phyloP scores from a whole-genome alignment of 2,113 vertebrate genomes.

The Fregetta grallaria region DNA sequence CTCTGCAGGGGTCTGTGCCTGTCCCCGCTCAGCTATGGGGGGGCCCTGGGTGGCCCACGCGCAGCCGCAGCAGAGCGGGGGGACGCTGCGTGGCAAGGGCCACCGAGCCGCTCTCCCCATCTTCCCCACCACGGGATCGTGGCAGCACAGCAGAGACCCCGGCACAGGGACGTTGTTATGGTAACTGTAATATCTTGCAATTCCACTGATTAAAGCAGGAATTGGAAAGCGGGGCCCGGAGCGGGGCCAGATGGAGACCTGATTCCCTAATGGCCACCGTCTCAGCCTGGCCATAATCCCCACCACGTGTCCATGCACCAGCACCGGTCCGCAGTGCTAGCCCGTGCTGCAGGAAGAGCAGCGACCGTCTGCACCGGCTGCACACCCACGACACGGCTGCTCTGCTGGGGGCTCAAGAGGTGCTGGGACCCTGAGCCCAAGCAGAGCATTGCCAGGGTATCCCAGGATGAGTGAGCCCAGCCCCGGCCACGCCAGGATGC shows the following conservation, averaged over 20 bases:
- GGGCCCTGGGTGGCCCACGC: rapidly evolving
- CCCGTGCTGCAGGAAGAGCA: not conserved
- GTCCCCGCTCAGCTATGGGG: rapidly evolving
- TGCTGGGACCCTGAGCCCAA: rapidly evolving
- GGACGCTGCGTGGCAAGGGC: rapidly evolving
- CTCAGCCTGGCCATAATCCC: constrained; percentile 47
- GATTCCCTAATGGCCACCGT: constrained; percentile 58
- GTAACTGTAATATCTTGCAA: constrained; percentile 47
- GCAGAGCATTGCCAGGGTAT: not conserved
- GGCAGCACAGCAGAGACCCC: rapidly evolving
- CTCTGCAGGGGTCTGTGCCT: not conserved
- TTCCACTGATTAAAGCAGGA: constrained; percentile 61
- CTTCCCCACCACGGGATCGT: rapidly evolving
- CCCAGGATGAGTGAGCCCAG: rapidly evolving
- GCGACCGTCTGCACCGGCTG: rapidly evolving
- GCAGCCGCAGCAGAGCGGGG: not conserved
- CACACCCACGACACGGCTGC: rapidly evolving
- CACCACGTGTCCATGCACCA: not conserved
- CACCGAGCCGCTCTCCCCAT: rapidly evolving
- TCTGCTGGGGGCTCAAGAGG: not conserved
- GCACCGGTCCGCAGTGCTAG: not conserved
- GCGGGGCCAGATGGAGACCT: constrained; percentile 61
- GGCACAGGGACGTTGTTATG: not conserved
- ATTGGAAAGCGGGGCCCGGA: not conserved
- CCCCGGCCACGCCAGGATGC: not conserved